Percentiles rank a stretch among this genome's conserved stretches.
These are phyloP conservation scores for Nephrotoma appendiculata DNA, from an alignment of 2,888 invertebrate genomes.

Conservation along the genomic window DNA sequence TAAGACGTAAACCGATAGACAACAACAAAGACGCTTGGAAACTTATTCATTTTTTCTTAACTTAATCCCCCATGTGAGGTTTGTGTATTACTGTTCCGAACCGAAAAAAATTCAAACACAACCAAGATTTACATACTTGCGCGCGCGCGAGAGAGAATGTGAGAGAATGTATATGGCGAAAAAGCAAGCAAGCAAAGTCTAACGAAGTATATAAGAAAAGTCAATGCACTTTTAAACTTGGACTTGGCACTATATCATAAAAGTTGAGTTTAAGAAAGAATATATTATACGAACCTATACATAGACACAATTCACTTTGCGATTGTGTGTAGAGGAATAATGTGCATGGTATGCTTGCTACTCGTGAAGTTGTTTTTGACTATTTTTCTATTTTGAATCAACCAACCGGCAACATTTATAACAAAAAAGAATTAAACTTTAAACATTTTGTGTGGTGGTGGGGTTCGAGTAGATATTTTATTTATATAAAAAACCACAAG, in stretches of 20 bases:
- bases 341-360: neutral
- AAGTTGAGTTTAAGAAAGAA: neutral
- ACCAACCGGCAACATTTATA: neutral
- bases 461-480: neutral
- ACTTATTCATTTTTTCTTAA: neutral
- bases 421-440: neutral
- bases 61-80: neutral
- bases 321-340: neutral
- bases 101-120: neutral
- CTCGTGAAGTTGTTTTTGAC: neutral
- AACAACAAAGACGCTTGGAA: neutral
- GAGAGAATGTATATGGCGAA: neutral
- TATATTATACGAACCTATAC: neutral
- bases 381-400: neutral
- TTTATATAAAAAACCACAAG: neutral
- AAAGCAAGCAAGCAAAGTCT: neutral
- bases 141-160: neutral
- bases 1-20: neutral
- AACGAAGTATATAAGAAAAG: neutral
- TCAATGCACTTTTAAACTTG: constrained; percentile 6
- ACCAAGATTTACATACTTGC: neutral
- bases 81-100: neutral
- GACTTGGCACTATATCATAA: constrained; percentile 4
- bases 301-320: neutral
- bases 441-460: neutral